Conservation (phyloP, 2,797 vertebrate species). For the Tauraco hartlaubi region DNA sequence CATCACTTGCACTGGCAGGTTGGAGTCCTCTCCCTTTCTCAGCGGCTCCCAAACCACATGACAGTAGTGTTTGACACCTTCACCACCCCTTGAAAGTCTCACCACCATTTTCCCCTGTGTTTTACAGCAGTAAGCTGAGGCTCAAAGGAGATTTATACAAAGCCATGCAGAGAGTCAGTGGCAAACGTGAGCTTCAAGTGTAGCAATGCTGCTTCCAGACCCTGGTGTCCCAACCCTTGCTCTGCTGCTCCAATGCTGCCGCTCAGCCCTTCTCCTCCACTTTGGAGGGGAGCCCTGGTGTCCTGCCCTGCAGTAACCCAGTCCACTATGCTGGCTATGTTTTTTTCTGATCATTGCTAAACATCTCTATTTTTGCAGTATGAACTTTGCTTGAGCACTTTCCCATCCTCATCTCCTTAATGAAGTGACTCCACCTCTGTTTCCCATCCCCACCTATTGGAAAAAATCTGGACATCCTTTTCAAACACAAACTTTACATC, state of each 20-base stretch:
- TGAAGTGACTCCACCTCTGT: background rate
- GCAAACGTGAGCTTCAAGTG: background rate
- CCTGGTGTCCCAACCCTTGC: background rate
- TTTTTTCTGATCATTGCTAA: background rate
- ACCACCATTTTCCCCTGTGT: background rate
- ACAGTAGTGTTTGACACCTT: background rate
- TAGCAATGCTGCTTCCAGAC: background rate
- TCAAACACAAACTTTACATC: constrained; percentile 1
- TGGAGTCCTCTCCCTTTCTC: background rate
- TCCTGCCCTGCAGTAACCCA: background rate
- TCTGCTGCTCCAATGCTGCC: background rate
- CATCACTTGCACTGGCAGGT: background rate
- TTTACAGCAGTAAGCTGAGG: background rate
- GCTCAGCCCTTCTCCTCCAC: background rate
- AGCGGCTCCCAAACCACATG: background rate
- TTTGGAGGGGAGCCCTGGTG: background rate
- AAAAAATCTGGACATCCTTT: background rate
- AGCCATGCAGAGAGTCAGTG: background rate
- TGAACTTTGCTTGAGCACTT: constrained; percentile 5
- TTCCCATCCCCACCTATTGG: background rate
- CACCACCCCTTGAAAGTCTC: background rate
- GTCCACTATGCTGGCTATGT: background rate
- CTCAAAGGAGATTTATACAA: background rate
- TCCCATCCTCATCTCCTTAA: background rate
- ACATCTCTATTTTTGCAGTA: background rate